These are phyloP conservation scores for Hybognathus amarus DNA, from an alignment of 2,797 vertebrate species.

Conservation along the genomic window DNA sequence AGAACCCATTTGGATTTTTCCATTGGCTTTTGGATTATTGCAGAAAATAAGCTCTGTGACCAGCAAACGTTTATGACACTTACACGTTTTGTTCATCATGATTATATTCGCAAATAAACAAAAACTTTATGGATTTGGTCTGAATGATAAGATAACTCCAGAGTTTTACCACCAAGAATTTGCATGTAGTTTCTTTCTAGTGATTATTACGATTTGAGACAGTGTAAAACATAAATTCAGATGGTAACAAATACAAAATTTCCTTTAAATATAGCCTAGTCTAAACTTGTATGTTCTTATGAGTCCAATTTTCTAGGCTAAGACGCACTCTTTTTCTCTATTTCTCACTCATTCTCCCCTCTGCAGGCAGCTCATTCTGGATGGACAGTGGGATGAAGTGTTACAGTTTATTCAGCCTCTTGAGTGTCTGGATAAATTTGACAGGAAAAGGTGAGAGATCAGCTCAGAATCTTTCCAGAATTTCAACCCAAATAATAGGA, in stretches of 20 bases:
- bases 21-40: background rate
- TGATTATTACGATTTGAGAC: background rate
- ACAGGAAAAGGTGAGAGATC: conserved; percentile 88
- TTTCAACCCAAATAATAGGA: background rate
- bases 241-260: background rate
- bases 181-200: too few relatives aligned
- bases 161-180: too few relatives aligned
- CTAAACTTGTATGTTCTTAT: background rate
- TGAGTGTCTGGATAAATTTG: conserved; percentile 99
- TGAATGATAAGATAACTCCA: too few relatives aligned
- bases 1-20: background rate
- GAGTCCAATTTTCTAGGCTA: background rate
- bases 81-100: too few relatives aligned
- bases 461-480: background rate
- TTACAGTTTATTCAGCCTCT: conserved; percentile 98
- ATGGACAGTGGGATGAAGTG: conserved; percentile 99
- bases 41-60: background rate
- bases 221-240: background rate
- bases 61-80: too few relatives aligned
- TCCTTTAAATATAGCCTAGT: background rate
- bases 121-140: too few relatives aligned
- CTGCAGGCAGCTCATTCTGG: conserved; percentile 92
- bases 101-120: too few relatives aligned
- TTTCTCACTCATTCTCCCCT: background rate
- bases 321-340: background rate